Evolutionary conservation across 92 coral and sea anemone genomes (phyloP).

Genomic region (Epizoanthus scotinus): DNA sequence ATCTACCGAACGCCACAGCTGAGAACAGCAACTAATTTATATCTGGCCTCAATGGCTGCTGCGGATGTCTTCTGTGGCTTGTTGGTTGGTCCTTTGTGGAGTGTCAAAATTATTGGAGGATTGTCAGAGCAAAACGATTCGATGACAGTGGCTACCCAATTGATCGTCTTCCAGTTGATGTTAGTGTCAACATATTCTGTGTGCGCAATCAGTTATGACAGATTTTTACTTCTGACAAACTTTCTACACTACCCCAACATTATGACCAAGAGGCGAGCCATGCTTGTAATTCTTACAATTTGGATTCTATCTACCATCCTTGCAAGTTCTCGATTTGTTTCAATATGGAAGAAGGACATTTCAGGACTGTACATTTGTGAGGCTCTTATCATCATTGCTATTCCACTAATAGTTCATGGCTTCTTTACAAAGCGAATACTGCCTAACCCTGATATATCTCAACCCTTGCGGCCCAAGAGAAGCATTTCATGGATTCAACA

Average conservation of each 20-base stretch:
- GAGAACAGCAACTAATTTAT: slow-evolving; percentile 9
- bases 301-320: slow-evolving; percentile 34
- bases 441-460: background rate
- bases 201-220: slow-evolving; percentile 32
- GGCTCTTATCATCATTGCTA: background rate
- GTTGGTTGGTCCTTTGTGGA: slow-evolving; percentile 31
- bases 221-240: slow-evolving; percentile 4
- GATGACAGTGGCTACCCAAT: slow-evolving; percentile 1
- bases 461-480: background rate
- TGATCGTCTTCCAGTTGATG: background rate
- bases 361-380: background rate
- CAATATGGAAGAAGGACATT: slow-evolving; percentile 1
- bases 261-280: slow-evolving; percentile 25
- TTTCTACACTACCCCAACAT: background rate
- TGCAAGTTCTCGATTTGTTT: slow-evolving; percentile 21
- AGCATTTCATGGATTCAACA: background rate
- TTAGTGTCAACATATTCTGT: slow-evolving; percentile 9
- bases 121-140: background rate
- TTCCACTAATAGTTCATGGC: background rate
- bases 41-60: slow-evolving; percentile 25
- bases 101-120: background rate
- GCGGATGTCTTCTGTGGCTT: slow-evolving; percentile 30
- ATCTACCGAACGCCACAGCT: slow-evolving; percentile 2
- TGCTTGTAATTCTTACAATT: background rate
- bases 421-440: slow-evolving; percentile 25